Evolutionary conservation across 2,888 invertebrate species (phyloP).

Genomic region (Acronicta leporina): DNA sequence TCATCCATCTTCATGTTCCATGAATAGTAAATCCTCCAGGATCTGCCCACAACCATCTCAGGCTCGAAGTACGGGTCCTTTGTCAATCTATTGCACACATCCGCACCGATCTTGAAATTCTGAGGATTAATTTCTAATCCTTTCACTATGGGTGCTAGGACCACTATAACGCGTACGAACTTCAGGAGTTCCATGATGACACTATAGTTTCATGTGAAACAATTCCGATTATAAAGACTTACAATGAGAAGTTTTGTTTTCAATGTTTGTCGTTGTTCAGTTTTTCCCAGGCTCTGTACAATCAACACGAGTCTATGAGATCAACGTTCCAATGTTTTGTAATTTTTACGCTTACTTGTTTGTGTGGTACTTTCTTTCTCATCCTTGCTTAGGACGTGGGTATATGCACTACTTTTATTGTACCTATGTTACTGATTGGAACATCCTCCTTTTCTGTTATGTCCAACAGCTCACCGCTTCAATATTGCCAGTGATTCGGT

Average conservation of each 20-base stretch:
- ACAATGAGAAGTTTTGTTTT: constrained; percentile 40
- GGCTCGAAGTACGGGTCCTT: constrained; percentile 73
- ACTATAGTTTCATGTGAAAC: constrained; percentile 27
- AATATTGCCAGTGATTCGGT: too few relatives aligned
- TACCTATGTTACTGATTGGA: not conserved
- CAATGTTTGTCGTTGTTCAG: constrained; percentile 16
- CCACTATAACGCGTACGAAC: constrained; percentile 20
- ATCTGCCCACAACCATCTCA: constrained; percentile 67
- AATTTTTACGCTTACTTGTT: constrained; percentile 4
- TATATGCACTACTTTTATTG: too few relatives aligned
- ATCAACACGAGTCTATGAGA: constrained; percentile 47
- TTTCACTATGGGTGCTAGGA: constrained; percentile 10
- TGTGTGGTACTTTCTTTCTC: not conserved
- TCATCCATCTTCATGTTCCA: constrained; percentile 73
- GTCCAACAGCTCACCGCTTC: not conserved
- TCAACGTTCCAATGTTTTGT: constrained; percentile 29
- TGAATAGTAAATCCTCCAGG: constrained; percentile 76
- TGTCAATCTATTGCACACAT: constrained; percentile 62
- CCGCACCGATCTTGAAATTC: constrained; percentile 39
- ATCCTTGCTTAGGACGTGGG: too few relatives aligned
- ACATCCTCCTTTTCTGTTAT: not conserved
- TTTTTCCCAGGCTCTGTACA: constrained; percentile 42
- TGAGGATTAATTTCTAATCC: constrained; percentile 21
- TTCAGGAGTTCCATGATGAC: constrained; percentile 33
- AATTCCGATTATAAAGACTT: constrained; percentile 40